Evolutionary conservation across 2,797 vertebrate genomes (phyloP).

Genomic region (Falco novaeseelandiae): DNA sequence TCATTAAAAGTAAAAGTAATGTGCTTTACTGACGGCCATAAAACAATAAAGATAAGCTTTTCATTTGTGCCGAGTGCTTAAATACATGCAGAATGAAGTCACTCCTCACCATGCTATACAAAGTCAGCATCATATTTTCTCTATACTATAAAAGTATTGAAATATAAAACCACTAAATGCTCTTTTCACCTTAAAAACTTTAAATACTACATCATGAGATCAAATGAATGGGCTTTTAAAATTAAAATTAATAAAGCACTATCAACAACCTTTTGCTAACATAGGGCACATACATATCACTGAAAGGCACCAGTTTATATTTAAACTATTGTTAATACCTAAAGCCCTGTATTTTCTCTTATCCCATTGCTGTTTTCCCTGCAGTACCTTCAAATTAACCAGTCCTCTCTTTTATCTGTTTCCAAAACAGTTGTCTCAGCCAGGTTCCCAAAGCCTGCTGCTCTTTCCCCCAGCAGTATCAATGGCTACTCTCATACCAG

Average conservation of each 20-base stretch:
- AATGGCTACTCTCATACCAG: background rate
- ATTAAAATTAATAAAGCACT: background rate
- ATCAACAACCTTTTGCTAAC: background rate
- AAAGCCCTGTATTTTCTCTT: background rate
- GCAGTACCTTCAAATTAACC: background rate
- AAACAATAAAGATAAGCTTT: background rate
- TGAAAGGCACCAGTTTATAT: background rate
- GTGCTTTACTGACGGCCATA: background rate
- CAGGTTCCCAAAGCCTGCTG: background rate
- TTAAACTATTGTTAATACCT: background rate
- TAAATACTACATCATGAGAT: background rate
- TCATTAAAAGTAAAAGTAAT: background rate
- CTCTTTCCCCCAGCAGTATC: background rate
- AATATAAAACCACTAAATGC: background rate
- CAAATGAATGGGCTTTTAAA: background rate
- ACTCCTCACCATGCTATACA: rapidly evolving
- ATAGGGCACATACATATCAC: background rate
- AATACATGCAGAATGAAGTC: background rate
- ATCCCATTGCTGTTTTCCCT: background rate
- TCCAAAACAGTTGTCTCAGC: background rate
- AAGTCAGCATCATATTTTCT: background rate
- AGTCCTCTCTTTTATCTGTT: background rate
- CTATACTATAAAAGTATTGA: background rate
- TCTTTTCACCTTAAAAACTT: background rate
- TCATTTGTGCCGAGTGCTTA: background rate